Evolutionary conservation across 2,113 vertebrate genomes (phyloP).

Genomic region (Megalops atlanticus): DNA sequence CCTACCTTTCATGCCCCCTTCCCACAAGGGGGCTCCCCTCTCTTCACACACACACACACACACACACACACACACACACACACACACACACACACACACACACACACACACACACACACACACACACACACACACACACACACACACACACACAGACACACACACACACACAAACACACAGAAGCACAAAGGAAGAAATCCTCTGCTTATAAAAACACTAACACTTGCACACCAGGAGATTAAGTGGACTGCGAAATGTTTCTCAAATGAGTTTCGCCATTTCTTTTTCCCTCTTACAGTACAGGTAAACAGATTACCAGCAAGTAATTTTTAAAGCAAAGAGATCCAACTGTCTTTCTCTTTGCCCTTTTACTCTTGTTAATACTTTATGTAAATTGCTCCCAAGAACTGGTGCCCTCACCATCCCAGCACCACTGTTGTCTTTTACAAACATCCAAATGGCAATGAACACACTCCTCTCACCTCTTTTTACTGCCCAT

Average conservation of each 20-base stretch:
- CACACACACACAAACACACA: neutral
- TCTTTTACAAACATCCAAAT: conserved; percentile 1
- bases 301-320: neutral
- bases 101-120: conserved; percentile 10
- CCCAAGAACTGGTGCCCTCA: neutral
- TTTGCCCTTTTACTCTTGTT: neutral
- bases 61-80: conserved; percentile 14
- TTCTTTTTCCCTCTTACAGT: neutral
- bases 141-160: neutral
- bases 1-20: neutral
- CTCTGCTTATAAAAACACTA: neutral
- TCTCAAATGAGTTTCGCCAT: neutral
- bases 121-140: neutral
- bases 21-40: conserved; percentile 30
- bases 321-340: neutral
- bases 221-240: conserved; percentile 44
- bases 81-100: conserved; percentile 6
- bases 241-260: conserved; percentile 24
- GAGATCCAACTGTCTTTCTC: neutral
- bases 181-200: neutral
- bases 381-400: conserved; percentile 4
- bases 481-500: neutral
- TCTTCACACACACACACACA: conserved; percentile 17
- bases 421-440: neutral
- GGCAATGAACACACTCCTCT: conserved; percentile 20